Evolutionary conservation across 2,888 invertebrate species (phyloP).

Genomic region (Mimas tiliae): DNA sequence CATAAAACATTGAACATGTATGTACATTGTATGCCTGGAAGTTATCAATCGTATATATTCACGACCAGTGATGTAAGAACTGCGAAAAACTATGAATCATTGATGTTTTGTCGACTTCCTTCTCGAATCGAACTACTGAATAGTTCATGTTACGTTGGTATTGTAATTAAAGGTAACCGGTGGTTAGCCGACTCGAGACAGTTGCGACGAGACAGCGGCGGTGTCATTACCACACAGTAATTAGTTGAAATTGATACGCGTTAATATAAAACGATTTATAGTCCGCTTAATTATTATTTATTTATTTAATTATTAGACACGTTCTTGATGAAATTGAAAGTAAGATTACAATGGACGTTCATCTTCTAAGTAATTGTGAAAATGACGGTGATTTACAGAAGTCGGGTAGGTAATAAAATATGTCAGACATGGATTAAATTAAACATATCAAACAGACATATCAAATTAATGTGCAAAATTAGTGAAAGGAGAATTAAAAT

Average conservation of each 20-base stretch:
- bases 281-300: not conserved
- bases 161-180: conserved; percentile 35
- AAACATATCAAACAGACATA: not conserved
- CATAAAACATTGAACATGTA: conserved; percentile 4
- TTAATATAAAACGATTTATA: conserved; percentile 23
- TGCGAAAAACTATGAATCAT: conserved; percentile 25
- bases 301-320: not conserved
- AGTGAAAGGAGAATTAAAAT: too few relatives aligned
- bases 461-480: too few relatives aligned
- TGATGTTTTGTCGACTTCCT: not conserved
- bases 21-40: conserved; percentile 19
- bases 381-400: conserved; percentile 23
- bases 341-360: conserved; percentile 28
- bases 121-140: conserved; percentile 18
- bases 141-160: conserved; percentile 34
- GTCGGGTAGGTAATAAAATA: not conserved
- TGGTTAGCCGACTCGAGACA: conserved; percentile 40
- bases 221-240: conserved; percentile 33
- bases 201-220: conserved; percentile 39
- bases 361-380: conserved; percentile 28
- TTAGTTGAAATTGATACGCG: conserved; percentile 41
- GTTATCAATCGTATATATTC: conserved; percentile 31
- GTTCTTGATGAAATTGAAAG: conserved; percentile 6
- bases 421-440: not conserved
- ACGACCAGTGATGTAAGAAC: conserved; percentile 27